Conservation (phyloP, 2,888 invertebrate genomes). For the Aelia acuminata region DNA sequence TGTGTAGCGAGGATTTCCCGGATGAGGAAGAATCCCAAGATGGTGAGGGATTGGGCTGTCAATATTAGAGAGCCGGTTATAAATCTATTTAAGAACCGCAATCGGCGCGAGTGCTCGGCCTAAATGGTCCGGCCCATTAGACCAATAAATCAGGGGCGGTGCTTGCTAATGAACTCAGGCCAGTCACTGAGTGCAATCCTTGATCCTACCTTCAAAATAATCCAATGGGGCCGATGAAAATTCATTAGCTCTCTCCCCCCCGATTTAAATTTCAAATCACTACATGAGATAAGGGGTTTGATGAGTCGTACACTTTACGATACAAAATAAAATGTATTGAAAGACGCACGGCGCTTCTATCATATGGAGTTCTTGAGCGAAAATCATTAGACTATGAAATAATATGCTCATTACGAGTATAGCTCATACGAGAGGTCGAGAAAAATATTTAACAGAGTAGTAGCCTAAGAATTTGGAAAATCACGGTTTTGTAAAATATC, state of each 20-base stretch:
- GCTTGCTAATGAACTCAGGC: neutral
- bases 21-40: constrained; percentile 24
- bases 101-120: constrained; percentile 9
- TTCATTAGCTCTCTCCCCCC: constrained; percentile 9
- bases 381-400: too few relatives aligned
- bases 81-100: constrained; percentile 32
- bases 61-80: constrained; percentile 4
- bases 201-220: neutral
- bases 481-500: too few relatives aligned
- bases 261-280: constrained; percentile 30
- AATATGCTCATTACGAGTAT: too few relatives aligned
- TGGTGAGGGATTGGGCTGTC: constrained; percentile 35
- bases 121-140: constrained; percentile 28
- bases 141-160: neutral
- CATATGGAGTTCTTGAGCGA: too few relatives aligned
- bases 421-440: too few relatives aligned
- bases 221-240: neutral
- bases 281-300: neutral
- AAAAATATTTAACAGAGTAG: too few relatives aligned
- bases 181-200: neutral
- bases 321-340: too few relatives aligned
- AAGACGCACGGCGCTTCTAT: too few relatives aligned
- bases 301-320: neutral
- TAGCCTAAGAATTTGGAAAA: too few relatives aligned
- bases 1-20: neutral